These are phyloP conservation scores for Sebastes hubbsi DNA, from an alignment of 2,797 vertebrate species.

Conservation along the genomic window DNA sequence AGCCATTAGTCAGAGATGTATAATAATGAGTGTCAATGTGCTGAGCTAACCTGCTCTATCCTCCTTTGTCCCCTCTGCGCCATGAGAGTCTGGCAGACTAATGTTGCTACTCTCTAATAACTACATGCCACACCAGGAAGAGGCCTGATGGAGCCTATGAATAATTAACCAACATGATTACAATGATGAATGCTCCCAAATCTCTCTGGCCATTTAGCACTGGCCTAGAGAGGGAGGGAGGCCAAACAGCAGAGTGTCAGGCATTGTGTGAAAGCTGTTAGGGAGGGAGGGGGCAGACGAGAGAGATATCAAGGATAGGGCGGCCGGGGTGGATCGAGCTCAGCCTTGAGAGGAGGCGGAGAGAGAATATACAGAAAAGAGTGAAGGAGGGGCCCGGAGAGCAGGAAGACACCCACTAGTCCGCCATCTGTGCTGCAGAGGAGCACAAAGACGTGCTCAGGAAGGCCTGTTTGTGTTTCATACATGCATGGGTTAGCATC, in stretches of 20 bases:
- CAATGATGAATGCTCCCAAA: slow-evolving; percentile 80
- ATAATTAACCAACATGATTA: slow-evolving; percentile 85
- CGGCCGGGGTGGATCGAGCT: slow-evolving; percentile 17
- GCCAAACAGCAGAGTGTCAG: slow-evolving; percentile 55
- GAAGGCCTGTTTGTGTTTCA: slow-evolving; percentile 14
- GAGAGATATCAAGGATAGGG: slow-evolving; percentile 30
- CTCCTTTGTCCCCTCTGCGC: slow-evolving; percentile 64
- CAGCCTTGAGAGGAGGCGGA: slow-evolving; percentile 39
- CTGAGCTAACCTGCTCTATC: slow-evolving; percentile 56
- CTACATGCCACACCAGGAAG: slow-evolving; percentile 79
- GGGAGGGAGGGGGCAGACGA: slow-evolving; percentile 40
- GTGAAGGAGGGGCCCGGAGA: slow-evolving; percentile 42
- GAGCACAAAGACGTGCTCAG: slow-evolving; percentile 55
- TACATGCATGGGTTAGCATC: slow-evolving; percentile 22
- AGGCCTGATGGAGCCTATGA: slow-evolving; percentile 78
- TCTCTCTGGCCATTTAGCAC: slow-evolving; percentile 76
- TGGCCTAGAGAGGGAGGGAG: slow-evolving; percentile 41
- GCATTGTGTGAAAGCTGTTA: slow-evolving; percentile 64
- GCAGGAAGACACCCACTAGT: slow-evolving; percentile 70
- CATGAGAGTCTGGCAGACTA: slow-evolving; percentile 59
- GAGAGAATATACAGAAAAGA: slow-evolving; percentile 16
- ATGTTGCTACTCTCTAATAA: slow-evolving; percentile 73
- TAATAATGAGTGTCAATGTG: slow-evolving; percentile 60
- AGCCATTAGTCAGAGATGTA: slow-evolving; percentile 67
- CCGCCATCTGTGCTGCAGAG: slow-evolving; percentile 74